Conservation (phyloP, 2,113 vertebrate genomes). For the Eulacestoma nigropectus region DNA sequence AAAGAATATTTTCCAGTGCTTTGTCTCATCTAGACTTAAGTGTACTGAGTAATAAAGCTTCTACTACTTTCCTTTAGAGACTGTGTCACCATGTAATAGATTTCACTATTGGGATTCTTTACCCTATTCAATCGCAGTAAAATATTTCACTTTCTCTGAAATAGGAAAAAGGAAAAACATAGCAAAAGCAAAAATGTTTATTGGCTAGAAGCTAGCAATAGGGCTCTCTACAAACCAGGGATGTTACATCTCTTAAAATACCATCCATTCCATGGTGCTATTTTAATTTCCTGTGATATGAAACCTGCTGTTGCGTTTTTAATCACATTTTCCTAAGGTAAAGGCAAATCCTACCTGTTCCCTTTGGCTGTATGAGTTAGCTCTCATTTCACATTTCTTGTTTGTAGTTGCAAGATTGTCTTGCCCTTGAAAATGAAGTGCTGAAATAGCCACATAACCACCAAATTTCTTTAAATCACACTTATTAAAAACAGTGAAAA, state of each 20-base stretch:
- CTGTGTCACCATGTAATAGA: conserved; percentile 5
- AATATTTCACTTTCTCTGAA: conserved; percentile 22
- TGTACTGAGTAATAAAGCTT: conserved; percentile 24
- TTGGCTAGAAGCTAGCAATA: neutral
- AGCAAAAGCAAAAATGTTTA: neutral
- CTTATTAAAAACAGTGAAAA: neutral
- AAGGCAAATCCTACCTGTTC: neutral
- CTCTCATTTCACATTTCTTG: neutral
- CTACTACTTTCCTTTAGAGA: conserved; percentile 10
- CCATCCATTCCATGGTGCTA: neutral
- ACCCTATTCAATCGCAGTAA: neutral
- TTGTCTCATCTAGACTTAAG: conserved; percentile 28
- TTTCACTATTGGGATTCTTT: conserved; percentile 35
- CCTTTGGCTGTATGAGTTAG: neutral
- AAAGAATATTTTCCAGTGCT: conserved; percentile 15
- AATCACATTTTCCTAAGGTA: neutral
- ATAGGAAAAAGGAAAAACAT: neutral
- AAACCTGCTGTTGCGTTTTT: neutral
- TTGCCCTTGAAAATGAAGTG: neutral
- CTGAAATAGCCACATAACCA: neutral
- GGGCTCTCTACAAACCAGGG: neutral
- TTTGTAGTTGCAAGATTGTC: neutral
- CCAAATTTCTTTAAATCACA: neutral
- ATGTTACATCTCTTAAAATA: neutral
- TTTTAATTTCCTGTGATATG: neutral